Evolutionary conservation across 2,888 invertebrate species (phyloP), one percentile per base, ranked within the genome.

Genomic region (Desoria tigrina): DNA sequence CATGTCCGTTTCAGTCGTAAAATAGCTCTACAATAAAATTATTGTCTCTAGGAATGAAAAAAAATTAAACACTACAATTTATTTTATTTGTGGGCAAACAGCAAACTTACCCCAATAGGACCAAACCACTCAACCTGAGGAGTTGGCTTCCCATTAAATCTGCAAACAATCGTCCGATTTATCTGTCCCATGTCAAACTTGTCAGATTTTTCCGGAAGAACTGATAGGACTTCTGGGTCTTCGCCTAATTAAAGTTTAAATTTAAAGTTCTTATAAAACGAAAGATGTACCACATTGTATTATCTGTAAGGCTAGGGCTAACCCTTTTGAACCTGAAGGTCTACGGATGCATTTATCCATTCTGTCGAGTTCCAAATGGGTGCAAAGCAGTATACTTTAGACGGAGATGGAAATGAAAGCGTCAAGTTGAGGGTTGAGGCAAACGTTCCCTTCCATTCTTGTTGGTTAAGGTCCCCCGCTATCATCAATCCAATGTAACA

Each of bases 341-440:
- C 18, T 1, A 45, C 0, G 18, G 62, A 56, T 1, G 59, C 21
- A 32, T 66, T 63, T 1, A 60, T 39, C 66, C 66, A 66, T 26
- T 63, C 51, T 11, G 66, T 59, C 1, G 66, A 27, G 28, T 66
- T 66, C 66, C 66, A 66, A 1, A 66, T 55, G 11, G 66, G 66
- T 9, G 63, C 66, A 32, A 60, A 45, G 24, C 66, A 66, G 23
- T n/a, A 60, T 2, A 66, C 45, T 18, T 42, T 23, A 24, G 58
- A 53, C 1, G 2, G 7, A 3, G 62, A 58, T 14, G 18, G 51
- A 51, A 24, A 24, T 51, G 24, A 7, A 3, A 51, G 14, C 6
- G 21, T 51, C 26, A 51, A 14, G 14, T n/a, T 21, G 24, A 58
- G 42, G 18, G n/a, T 37, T 18, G 42, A 57, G 21, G 26, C 42